phyloP scores from a whole-genome alignment of 2,113 vertebrate genomes.

The Ceyx melanurus region DNA sequence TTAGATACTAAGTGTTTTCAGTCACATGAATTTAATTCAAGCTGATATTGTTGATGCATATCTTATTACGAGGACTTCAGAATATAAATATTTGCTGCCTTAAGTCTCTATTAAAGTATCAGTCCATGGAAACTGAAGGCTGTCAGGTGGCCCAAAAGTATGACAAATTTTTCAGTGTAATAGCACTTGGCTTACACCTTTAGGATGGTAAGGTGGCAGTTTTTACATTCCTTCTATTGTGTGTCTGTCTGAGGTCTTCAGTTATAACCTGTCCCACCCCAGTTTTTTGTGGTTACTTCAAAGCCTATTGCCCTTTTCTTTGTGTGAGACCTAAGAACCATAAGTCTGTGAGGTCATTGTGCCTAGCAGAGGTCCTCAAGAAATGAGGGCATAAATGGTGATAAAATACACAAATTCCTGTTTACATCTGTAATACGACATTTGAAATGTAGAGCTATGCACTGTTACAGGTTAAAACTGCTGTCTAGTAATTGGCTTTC shows the following conservation, averaged over 20 bases:
- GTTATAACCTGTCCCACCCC: rapidly evolving
- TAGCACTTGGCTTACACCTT: neutral
- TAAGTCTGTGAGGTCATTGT: neutral
- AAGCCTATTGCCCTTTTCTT: neutral
- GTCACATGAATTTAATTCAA: neutral
- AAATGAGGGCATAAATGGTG: neutral
- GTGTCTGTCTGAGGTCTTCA: neutral
- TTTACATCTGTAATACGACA: neutral
- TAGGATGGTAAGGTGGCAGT: neutral
- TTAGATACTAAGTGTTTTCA: neutral
- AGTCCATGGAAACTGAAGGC: neutral
- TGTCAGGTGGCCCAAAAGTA: neutral
- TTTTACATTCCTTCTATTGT: neutral
- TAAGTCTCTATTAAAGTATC: neutral
- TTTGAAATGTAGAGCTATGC: neutral
- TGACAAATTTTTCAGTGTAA: neutral
- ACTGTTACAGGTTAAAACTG: neutral
- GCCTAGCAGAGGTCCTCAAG: neutral
- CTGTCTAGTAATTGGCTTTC: neutral
- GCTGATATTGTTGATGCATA: neutral
- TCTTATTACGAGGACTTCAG: neutral
- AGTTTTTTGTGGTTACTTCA: neutral
- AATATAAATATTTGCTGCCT: neutral
- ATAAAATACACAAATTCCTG: neutral
- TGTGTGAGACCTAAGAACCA: neutral